These are phyloP conservation scores for Mimas tiliae DNA, from an alignment of 2,888 invertebrate genomes.

Conservation along the genomic window DNA sequence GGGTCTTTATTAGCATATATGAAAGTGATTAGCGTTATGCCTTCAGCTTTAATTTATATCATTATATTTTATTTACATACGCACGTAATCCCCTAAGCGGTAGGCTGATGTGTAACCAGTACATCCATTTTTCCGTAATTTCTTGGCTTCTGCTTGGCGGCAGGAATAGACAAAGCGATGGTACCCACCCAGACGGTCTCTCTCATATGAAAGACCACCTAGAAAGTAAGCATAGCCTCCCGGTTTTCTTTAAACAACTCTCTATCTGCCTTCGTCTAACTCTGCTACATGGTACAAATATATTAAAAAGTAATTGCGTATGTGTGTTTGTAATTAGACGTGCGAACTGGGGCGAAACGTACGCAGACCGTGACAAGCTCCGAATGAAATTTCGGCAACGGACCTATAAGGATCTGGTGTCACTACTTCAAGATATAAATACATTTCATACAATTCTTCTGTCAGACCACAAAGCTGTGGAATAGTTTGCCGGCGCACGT, in stretches of 20 bases:
- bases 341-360: constrained; percentile 19
- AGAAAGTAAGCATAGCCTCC: background rate
- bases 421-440: background rate
- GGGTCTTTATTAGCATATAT: background rate
- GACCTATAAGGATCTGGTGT: constrained; percentile 1
- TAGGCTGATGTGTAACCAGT: no score
- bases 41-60: background rate
- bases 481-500: no score
- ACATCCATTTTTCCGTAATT: no score
- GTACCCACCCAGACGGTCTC: no score
- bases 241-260: constrained; percentile 1
- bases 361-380: constrained; percentile 23
- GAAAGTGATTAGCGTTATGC: background rate
- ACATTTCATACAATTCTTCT: no score
- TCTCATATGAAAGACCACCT: no score
- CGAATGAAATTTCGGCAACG: constrained; percentile 15
- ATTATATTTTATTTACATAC: background rate
- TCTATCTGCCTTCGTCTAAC: constrained; percentile 17
- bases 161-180: no score
- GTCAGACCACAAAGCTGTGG: no score
- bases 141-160: no score
- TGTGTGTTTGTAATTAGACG: constrained; percentile 8
- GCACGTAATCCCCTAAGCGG: no score
- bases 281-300: constrained; percentile 6
- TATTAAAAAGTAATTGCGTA: constrained; percentile 13